Evolutionary conservation across 2,888 invertebrate species (phyloP).

Genomic region (Lycia hirtaria): DNA sequence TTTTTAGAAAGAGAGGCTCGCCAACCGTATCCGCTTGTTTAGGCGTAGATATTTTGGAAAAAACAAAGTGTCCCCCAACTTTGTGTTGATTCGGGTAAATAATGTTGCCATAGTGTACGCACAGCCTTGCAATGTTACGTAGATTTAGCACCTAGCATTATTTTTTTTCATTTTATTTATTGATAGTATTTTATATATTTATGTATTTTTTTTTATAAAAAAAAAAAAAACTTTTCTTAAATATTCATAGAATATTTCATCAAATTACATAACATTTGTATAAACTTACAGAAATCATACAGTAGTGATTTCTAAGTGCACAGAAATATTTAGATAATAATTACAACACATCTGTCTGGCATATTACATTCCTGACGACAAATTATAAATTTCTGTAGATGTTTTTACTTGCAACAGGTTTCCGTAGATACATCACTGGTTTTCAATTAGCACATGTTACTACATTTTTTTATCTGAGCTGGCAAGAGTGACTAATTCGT

Average conservation of each 20-base stretch:
- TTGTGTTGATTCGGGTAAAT: slow-evolving; percentile 77
- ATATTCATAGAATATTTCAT: no score
- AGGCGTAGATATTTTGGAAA: slow-evolving; percentile 83
- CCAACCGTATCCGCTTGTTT: slow-evolving; percentile 80
- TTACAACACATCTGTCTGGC: neutral
- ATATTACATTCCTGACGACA: neutral
- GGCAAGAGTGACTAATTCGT: slow-evolving; percentile 42
- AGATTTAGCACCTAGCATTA: slow-evolving; percentile 41
- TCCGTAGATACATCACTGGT: neutral
- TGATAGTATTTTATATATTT: neutral
- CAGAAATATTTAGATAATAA: no score
- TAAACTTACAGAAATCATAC: no score
- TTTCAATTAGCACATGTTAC: neutral
- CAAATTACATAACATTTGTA: no score
- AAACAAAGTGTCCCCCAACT: slow-evolving; percentile 78
- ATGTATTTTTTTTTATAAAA: neutral
- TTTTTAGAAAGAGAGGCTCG: slow-evolving; percentile 81
- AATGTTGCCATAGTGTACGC: slow-evolving; percentile 58
- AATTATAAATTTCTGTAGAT: neutral
- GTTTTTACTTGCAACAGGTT: neutral
- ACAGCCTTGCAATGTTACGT: slow-evolving; percentile 52
- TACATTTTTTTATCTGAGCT: slow-evolving; percentile 13
- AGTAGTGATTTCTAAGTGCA: no score
- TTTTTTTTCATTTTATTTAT: neutral
- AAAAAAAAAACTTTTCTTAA: no score